phyloP scores from a whole-genome alignment of 2,797 vertebrate species.

The Myiotriccus ornatus region DNA sequence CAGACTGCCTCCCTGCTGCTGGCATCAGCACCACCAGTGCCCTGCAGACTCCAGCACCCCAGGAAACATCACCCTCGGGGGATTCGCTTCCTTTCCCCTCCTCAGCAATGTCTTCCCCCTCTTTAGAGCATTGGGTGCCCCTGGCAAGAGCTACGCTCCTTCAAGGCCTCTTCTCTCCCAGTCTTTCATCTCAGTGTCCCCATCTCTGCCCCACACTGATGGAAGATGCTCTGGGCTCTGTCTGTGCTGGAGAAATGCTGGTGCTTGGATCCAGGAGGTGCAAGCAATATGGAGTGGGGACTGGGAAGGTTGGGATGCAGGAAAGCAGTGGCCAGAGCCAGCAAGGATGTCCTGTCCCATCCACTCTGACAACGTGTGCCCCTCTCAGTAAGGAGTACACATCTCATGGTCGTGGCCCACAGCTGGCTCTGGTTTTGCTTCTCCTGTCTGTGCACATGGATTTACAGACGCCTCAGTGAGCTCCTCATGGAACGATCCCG shows the following conservation, averaged over 20 bases:
- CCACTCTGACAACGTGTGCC: rapidly evolving
- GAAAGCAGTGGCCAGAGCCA: neutral
- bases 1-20: neutral
- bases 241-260: neutral
- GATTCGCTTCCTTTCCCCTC: neutral
- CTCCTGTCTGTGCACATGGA: neutral
- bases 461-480: neutral
- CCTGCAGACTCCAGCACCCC: neutral
- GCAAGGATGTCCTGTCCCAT: neutral
- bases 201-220: neutral
- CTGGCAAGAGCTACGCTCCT: rapidly evolving
- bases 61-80: neutral
- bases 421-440: neutral
- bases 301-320: rapidly evolving
- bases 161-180: rapidly evolving
- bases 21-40: neutral
- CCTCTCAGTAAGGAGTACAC: neutral
- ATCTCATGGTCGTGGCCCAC: neutral
- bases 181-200: rapidly evolving
- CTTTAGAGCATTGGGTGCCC: neutral
- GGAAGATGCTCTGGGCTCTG: neutral
- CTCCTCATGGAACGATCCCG: rapidly evolving
- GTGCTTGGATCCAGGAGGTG: neutral
- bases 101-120: neutral
- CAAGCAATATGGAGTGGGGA: rapidly evolving